A percentile compares a stretch with the other conserved stretches of the same genome.
Conservation (phyloP, 2,797 vertebrate genomes). For the Hylomyscus alleni region DNA sequence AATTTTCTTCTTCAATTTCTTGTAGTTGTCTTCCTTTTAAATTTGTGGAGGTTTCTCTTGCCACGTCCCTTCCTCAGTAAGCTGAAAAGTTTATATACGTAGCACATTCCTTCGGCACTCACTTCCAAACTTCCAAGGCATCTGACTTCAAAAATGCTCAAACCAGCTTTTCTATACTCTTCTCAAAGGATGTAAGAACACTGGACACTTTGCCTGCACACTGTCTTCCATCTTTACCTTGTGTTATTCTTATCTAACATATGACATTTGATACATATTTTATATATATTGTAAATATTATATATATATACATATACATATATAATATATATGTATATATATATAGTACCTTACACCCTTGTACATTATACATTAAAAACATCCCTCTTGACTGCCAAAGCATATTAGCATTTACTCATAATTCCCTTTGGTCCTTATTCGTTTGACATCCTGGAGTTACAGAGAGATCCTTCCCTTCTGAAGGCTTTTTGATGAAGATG, state of each 20-base stretch:
- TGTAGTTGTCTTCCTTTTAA: neutral
- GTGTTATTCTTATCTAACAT: conserved; percentile 1
- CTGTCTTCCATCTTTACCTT: neutral
- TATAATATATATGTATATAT: neutral
- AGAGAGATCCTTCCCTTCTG: conserved; percentile 25
- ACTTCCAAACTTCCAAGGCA: neutral
- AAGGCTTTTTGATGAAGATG: conserved; percentile 41
- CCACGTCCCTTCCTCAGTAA: neutral
- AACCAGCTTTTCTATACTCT: neutral
- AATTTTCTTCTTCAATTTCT: neutral
- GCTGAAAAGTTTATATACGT: neutral
- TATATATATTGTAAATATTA: too few species aligned
- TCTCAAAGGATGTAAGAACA: neutral
- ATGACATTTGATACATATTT: neutral
- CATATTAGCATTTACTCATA: neutral
- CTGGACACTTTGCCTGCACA: neutral
- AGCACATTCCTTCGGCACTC: neutral
- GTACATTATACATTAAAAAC: conserved; percentile 44
- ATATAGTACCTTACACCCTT: neutral
- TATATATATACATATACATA: neutral
- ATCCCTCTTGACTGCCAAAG: neutral
- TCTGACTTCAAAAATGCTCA: neutral
- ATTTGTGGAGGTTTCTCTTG: neutral
- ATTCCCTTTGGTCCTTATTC: neutral
- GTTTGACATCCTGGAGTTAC: neutral